Evolutionary conservation across 23 tunicate genomes (phyloP).

Genomic region (Oikopleura vanhoeffeni): DNA sequence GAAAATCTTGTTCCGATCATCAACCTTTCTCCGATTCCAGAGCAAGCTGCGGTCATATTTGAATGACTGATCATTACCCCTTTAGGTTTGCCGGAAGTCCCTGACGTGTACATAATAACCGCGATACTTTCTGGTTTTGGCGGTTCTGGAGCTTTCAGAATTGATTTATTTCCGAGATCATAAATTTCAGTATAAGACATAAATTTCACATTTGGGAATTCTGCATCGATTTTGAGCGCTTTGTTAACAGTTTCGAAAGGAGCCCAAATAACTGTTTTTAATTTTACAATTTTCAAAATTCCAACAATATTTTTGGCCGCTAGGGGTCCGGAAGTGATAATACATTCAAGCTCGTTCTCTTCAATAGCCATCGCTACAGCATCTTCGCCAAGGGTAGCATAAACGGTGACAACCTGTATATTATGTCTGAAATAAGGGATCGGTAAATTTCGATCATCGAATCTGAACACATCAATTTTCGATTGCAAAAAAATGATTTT

Average conservation of each 20-base stretch:
- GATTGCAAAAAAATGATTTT: too few relatives aligned
- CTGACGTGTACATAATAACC: conserved; percentile 84
- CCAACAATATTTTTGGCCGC: not conserved
- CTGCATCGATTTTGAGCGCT: not conserved
- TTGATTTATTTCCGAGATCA: not conserved
- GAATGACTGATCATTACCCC: conserved; percentile 70
- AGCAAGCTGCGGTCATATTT: conserved; percentile 58
- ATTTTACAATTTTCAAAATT: not conserved
- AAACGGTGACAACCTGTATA: conserved; percentile 57
- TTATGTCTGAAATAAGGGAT: conserved; percentile 60
- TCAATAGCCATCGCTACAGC: conserved; percentile 50
- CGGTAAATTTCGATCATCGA: too few relatives aligned
- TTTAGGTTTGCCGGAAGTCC: conserved; percentile 85
- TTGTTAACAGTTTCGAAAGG: not conserved
- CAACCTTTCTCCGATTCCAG: conserved; percentile 38
- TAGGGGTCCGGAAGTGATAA: conserved; percentile 57
- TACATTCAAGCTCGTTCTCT: conserved; percentile 46
- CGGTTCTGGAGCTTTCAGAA: not conserved
- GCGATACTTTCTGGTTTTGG: conserved; percentile 50
- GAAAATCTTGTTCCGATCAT: conserved; percentile 41
- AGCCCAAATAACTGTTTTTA: not conserved
- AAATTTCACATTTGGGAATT: not conserved
- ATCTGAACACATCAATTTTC: too few relatives aligned
- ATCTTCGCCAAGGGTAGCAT: conserved; percentile 83
- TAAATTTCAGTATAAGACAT: not conserved